phyloP scores from a whole-genome alignment of 1,140 invertebrate species.

The Triops cancriformis region DNA sequence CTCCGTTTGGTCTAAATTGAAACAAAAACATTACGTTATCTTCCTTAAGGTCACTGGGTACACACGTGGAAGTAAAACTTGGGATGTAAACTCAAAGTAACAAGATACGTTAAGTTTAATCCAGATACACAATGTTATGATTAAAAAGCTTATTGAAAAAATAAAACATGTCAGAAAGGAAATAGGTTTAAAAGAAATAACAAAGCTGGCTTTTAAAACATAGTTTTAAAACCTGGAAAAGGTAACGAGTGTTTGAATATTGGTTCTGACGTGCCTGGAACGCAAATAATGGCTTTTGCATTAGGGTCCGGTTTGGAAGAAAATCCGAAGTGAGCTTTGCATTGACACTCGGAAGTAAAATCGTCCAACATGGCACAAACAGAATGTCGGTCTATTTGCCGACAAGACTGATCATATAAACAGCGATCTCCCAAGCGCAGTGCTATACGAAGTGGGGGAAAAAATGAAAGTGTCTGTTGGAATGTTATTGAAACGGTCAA shows the following conservation, averaged over 20 bases:
- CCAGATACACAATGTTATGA: too few species aligned
- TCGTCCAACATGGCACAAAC: constrained; percentile 71
- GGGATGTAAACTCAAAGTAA: too few species aligned
- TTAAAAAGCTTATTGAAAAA: too few species aligned
- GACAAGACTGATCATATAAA: constrained; percentile 68
- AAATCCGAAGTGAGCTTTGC: constrained; percentile 63
- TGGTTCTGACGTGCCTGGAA: constrained; percentile 53
- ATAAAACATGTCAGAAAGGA: too few species aligned
- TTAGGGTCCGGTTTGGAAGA: constrained; percentile 59
- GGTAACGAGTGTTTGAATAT: too few species aligned
- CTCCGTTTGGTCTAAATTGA: constrained; percentile 56
- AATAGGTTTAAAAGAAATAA: too few species aligned
- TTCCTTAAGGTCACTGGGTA: background rate
- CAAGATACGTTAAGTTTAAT: too few species aligned
- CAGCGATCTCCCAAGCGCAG: constrained; percentile 74
- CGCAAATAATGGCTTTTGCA: constrained; percentile 62
- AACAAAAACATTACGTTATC: constrained; percentile 17
- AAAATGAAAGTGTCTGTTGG: background rate
- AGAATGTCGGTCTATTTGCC: constrained; percentile 63
- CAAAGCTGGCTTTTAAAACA: too few species aligned
- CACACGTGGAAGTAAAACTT: too few species aligned
- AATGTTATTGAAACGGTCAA: background rate
- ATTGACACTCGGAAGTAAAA: constrained; percentile 68
- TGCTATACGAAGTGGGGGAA: constrained; percentile 42
- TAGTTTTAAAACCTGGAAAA: too few species aligned